Evolutionary conservation across 2,113 vertebrate genomes (phyloP).

Genomic region (Sinocyclocheilus anophthalmus): DNA sequence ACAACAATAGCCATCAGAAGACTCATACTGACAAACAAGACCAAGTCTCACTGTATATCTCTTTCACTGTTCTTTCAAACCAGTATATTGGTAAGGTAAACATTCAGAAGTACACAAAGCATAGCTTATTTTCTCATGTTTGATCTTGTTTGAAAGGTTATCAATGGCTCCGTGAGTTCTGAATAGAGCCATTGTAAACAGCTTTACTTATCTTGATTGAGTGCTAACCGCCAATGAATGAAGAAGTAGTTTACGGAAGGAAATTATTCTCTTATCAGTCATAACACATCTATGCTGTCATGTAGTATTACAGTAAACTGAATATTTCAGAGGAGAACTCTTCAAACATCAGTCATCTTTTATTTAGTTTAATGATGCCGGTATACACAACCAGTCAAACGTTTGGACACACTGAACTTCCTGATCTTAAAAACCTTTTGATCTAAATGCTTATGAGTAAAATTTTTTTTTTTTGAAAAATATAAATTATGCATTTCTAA

Average conservation of each 20-base stretch:
- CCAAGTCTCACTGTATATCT: neutral
- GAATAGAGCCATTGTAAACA: conserved; percentile 65
- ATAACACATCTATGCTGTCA: conserved; percentile 18
- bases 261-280: conserved; percentile 28
- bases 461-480: neutral
- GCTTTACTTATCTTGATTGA: conserved; percentile 66
- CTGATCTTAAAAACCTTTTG: neutral
- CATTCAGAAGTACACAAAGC: neutral
- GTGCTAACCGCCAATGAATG: conserved; percentile 61
- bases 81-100: neutral
- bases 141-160: conserved; percentile 33
- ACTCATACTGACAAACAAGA: conserved; percentile 3
- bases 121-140: conserved; percentile 20
- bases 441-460: neutral
- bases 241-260: conserved; percentile 36
- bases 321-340: neutral
- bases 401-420: neutral
- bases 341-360: conserved; percentile 9
- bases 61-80: neutral
- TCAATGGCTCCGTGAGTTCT: conserved; percentile 46
- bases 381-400: neutral
- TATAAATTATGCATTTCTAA: neutral
- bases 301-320: conserved; percentile 3
- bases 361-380: neutral
- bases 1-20: neutral